Base-by-base conservation (phyloP, 2,113 vertebrate species). In the Scopus umbretta region DNA sequence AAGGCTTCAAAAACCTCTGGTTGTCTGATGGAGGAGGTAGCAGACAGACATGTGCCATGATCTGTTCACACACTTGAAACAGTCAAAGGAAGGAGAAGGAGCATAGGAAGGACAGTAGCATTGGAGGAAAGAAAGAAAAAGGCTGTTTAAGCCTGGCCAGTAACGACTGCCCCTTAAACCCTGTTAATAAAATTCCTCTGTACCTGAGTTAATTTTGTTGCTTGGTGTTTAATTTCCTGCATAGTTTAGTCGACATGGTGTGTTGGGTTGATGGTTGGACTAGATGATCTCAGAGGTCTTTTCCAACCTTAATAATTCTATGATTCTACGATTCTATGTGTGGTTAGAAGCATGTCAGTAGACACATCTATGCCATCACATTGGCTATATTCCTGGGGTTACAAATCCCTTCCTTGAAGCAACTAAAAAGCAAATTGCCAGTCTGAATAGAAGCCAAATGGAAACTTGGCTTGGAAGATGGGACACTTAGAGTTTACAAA, bases 111-210 rank as follows among this genome's bases (percentile, higher is more conserved):
- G 30, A 56, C 25, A 73, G 23, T 30, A 65, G 25, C 16, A 49
- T 66, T 52, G 11, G 9, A 71, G 29, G 14, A 56, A 80, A 80
- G 30, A 32, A 80, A 22, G 26, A 42, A 65, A 47, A 73, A 68
- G 8, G 1, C 8, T 79, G 23, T 45, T 18, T 11, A 22, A 79
- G 11, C 8, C 40, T 67, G 52, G 10, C 13, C 43, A 34, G 5
- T 30, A 11, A 15, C 17, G 13, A 29, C 8, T 18, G 9, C 8
- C 26, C 0, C 0, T 53, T 68, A 32, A 12, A 49, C 3, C 3
- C 11, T 18, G 16, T 6, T 76, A 73, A 42, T 27, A 19, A 67
- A 1, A 4, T 47, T 85, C 78, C 34, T 73, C 30, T 59, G 7
- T n/a, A 6, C 5, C n/a, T 42, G 38, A 43, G 15, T 63, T 72